Evolutionary conservation across 2,888 invertebrate species (phyloP), one percentile per base, ranked within the genome.

Genomic region (Cheilosia urbana): DNA sequence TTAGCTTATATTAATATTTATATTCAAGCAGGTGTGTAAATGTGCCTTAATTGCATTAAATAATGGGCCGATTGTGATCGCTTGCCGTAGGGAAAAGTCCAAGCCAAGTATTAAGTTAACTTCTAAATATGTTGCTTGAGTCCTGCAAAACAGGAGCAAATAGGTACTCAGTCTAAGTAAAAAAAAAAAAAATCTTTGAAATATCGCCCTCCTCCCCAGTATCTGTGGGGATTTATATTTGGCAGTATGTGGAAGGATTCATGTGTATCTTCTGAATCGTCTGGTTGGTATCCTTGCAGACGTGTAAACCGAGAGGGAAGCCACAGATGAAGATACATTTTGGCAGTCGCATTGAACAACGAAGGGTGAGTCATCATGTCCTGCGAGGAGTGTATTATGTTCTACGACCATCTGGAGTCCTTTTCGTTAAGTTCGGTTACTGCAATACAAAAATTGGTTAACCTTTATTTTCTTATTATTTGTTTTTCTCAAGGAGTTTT

Each of bases 361-460:
- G 47, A 49, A 13, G 13, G 37, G 37, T 11, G 37, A 13, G 11
- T 45, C 47, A 4, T 17, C 19, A 17, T n/a, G 19, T 34, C 63
- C 63, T 34, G 63, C 47, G 34, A 49, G 49, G 24, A 24, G 60
- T 60, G 13, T 37, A 13, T 37, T 37, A 37, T 37, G 4, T 13
- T 37, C 1, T 37, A 11, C 37, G 37, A 37, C 37, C 37, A 37
- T 37, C 13, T 37, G 37, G 37, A 37, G 37, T 17, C 11, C 6
- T 66, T 17, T 49, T 15, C n/a, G n/a, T 21, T 55, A 17, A 24
- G 34, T 60, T 49, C 58, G 13, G 58, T 34, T 45, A 19, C 11
- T 21, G 69, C 27, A 19, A 42, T 49, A 37, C 60, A 49, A 72
- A 60, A 72, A 72, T 72, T 60, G 60, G 60, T 72, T 60, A 51